Evolutionary conservation across 2,113 vertebrate genomes (phyloP), one percentile per base, ranked within the genome.

Genomic region (Paramormyrops kingsleyae): DNA sequence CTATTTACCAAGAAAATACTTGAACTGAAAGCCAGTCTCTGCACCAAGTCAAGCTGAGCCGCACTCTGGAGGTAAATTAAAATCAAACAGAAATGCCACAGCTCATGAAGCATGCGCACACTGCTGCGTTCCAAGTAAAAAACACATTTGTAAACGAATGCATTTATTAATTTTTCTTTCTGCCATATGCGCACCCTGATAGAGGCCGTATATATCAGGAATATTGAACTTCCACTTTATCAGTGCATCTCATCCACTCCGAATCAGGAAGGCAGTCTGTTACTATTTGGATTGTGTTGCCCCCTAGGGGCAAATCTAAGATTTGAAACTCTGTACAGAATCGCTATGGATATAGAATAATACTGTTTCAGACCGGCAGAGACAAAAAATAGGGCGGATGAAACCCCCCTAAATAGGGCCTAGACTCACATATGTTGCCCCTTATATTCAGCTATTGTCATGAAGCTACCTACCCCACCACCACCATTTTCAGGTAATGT

Each of bases 1-100:
- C 52, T 89, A 89, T 89, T 89, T 83, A 83, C 88, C 46, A 53
- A 89, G 70, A 83, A 83, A 89, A 89, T 83, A 56, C 47, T 42
- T 66, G 83, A 47, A 84, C 39, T 46, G 35, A 47, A 21, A 83
- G 10, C 49, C 50, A 83, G 35, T 52, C 88, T 53, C 2, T 39
- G 46, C 66, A 52, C 27, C 35, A 46, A 59, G 47, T 83, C 88
- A 89, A 50, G 46, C 74, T 49, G 24, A 31, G 66, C 47, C 35
- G 46, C 39, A 49, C 66, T 50, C 66, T 35, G 46, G 70, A 89
- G 66, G 31, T 83, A 83, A 83, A 89, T 83, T 89, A 89, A 89
- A 89, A 80, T 77, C 70, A 52, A 83, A 53, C 70, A 42, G 13
- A 50, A 89, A 89, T 31, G 31, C 74, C 74, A 53, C 50, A 44